A percentile compares a stretch with the other conserved stretches of the same genome.
These are phyloP conservation scores for Fragum fragum DNA, from an alignment of 2,888 invertebrate genomes.

Conservation along the genomic window DNA sequence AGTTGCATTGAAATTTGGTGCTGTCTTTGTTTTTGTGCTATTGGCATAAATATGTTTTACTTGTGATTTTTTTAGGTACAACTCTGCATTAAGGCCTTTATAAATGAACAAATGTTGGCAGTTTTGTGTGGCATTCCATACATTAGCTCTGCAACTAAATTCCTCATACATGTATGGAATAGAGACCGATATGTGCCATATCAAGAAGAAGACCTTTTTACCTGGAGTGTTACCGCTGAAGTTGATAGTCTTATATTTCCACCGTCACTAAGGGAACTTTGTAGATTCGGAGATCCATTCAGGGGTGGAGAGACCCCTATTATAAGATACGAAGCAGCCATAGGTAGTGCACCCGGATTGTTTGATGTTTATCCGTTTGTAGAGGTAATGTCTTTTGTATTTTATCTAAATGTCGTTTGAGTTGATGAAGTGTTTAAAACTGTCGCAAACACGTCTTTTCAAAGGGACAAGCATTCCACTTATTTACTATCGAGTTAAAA, in stretches of 20 bases:
- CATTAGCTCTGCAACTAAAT: slow-evolving; percentile 44
- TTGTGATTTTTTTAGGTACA: slow-evolving; percentile 12
- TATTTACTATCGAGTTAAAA: too few species aligned
- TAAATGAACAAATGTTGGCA: background rate
- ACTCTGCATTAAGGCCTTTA: slow-evolving; percentile 8
- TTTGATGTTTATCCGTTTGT: slow-evolving; percentile 42
- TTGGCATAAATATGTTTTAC: too few species aligned
- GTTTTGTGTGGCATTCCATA: slow-evolving; percentile 60
- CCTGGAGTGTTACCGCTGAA: slow-evolving; percentile 38
- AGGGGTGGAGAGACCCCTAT: slow-evolving; percentile 59
- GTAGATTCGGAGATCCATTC: slow-evolving; percentile 64
- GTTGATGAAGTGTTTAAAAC: too few species aligned
- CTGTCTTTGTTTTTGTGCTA: too few species aligned
- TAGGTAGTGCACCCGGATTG: slow-evolving; percentile 40
- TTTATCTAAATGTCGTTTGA: too few species aligned
- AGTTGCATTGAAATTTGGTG: too few species aligned
- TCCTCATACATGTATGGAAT: slow-evolving; percentile 61
- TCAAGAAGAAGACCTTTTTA: slow-evolving; percentile 21
- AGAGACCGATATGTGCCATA: slow-evolving; percentile 55
- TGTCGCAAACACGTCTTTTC: background rate
- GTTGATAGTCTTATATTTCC: slow-evolving; percentile 57
- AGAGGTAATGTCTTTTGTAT: slow-evolving; percentile 30
- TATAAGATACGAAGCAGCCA: slow-evolving; percentile 61
- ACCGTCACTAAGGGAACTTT: slow-evolving; percentile 33
- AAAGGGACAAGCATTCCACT: too few species aligned